Evolutionary conservation across 2,888 invertebrate species (phyloP).

Genomic region (Schizotus pectinicornis): DNA sequence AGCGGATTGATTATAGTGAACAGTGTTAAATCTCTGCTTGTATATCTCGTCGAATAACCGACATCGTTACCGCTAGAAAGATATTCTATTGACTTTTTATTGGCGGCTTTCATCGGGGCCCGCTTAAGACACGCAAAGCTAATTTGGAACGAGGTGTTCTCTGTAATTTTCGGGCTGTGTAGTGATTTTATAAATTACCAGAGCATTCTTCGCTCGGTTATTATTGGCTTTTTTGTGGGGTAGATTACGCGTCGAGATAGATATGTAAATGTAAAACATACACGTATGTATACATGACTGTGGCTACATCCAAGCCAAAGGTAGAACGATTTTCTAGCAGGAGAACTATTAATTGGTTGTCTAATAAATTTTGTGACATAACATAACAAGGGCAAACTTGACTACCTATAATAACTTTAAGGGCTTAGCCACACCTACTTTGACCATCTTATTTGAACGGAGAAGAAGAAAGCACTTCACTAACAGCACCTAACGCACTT

Average conservation of each 20-base stretch:
- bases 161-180: constrained; percentile 39
- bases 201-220: constrained; percentile 31
- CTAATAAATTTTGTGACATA: too few species aligned
- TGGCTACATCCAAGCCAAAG: too few species aligned
- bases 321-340: too few species aligned
- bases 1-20: neutral
- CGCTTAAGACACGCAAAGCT: constrained; percentile 38
- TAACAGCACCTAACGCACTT: too few species aligned
- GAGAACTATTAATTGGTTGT: too few species aligned
- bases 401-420: too few species aligned
- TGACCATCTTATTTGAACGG: too few species aligned
- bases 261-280: constrained; percentile 36
- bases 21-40: too few species aligned
- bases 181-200: constrained; percentile 40
- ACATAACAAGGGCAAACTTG: too few species aligned
- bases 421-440: too few species aligned
- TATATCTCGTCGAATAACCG: constrained; percentile 2
- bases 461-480: too few species aligned
- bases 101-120: constrained; percentile 17
- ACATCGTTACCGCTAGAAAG: constrained; percentile 13
- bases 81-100: constrained; percentile 26
- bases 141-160: constrained; percentile 37
- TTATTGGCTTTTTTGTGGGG: constrained; percentile 32
- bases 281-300: constrained; percentile 12
- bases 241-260: constrained; percentile 34